Conservation (phyloP, 2,113 vertebrate genomes). For the Setophaga kirtlandii region DNA sequence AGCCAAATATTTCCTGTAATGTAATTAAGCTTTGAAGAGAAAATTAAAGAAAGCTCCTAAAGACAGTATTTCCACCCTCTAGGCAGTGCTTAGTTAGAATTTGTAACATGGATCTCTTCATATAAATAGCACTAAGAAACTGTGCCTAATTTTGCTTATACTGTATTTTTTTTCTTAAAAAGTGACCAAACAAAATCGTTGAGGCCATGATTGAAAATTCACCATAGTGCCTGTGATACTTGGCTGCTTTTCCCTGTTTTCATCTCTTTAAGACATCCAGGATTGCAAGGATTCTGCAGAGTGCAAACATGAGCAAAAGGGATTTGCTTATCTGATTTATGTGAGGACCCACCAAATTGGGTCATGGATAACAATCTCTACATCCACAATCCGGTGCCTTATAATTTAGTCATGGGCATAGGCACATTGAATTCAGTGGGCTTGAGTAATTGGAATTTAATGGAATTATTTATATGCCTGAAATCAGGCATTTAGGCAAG, state of each 20-base stretch:
- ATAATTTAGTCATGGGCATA: slow-evolving; percentile 12
- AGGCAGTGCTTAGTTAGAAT: neutral
- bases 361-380: slow-evolving; percentile 26
- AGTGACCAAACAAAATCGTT: neutral
- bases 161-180: neutral
- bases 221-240: neutral
- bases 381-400: neutral
- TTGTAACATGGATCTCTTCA: neutral
- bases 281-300: neutral
- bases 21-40: slow-evolving; percentile 26
- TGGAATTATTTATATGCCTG: neutral
- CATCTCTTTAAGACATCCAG: neutral
- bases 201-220: accelerated
- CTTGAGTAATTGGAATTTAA: neutral
- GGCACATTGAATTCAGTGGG: neutral
- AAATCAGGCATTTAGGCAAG: neutral
- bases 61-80: neutral
- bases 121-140: neutral
- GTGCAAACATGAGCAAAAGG: slow-evolving; percentile 14
- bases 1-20: slow-evolving; percentile 62
- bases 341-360: slow-evolving; percentile 8
- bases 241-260: neutral
- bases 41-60: neutral
- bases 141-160: neutral
- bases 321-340: slow-evolving; percentile 54